A percentile compares a stretch with the other conserved stretches of the same genome.
Evolutionary conservation across 2,797 vertebrate genomes (phyloP).

Genomic region (Sebastes jordani): DNA sequence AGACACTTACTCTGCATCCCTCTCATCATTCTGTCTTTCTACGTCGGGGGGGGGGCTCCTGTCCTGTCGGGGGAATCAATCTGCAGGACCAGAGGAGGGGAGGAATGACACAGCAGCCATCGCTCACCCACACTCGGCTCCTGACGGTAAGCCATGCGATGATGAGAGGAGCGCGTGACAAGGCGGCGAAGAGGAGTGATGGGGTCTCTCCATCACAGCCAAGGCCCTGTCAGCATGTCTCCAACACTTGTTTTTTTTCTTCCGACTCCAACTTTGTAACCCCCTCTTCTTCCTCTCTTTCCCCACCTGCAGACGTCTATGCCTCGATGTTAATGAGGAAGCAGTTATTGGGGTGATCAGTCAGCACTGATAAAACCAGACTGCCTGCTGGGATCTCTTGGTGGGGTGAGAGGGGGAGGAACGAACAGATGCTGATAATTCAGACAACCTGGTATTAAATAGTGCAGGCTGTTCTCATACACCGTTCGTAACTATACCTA

Average conservation of each 20-base stretch:
- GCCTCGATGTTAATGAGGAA: constrained; percentile 33
- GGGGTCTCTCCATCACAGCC: constrained; percentile 54
- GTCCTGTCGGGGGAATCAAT: constrained; percentile 41
- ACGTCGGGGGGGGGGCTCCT: background rate
- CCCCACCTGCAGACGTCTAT: constrained; percentile 5
- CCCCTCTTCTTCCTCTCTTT: background rate
- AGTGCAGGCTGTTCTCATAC: background rate
- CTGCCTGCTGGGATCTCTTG: constrained; percentile 30
- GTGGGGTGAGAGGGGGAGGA: background rate
- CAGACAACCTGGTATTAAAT: constrained; percentile 32
- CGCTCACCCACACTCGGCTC: constrained; percentile 40
- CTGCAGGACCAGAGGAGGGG: constrained; percentile 18
- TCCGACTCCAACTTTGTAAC: background rate
- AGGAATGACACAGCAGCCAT: constrained; percentile 50
- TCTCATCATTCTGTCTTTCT: constrained; percentile 25
- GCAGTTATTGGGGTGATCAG: constrained; percentile 44
- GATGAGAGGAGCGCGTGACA: constrained; percentile 52
- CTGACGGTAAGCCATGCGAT: constrained; percentile 43
- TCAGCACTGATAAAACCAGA: constrained; percentile 38
- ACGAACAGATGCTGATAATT: constrained; percentile 43
- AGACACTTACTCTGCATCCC: constrained; percentile 10
- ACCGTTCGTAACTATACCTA: too few species aligned
- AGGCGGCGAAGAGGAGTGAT: constrained; percentile 45
- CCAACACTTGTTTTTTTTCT: background rate
- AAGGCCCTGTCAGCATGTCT: constrained; percentile 28